Evolutionary conservation across 1,140 invertebrate species (phyloP), one percentile per base, ranked within the genome.

Genomic region (Drosophila seguyi): DNA sequence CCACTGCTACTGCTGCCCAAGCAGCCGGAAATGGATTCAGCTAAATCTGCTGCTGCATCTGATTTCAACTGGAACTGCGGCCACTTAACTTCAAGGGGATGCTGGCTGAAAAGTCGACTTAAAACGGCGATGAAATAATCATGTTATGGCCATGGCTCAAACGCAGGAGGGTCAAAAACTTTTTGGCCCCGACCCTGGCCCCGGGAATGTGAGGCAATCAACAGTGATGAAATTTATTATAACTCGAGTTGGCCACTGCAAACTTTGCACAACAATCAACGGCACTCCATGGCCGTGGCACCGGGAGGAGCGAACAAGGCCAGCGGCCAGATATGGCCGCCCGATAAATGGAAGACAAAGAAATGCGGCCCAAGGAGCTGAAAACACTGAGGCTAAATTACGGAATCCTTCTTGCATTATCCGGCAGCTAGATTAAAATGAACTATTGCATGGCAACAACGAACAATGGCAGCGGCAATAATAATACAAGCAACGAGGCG

Each of bases 391-490:
- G 77, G 67, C 72, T 79, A 87, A 79, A 85, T 88, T 88, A 88
- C 85, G 78, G 77, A 90, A 90, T 85, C 78, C 85, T 88, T 90
- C 86, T 90, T 90, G 85, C 81, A 90, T 90, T 90, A 90, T 90
- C 85, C 85, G 65, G 81, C 88, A 76, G 87, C 78, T 90, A 90
- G 85, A 90, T 90, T 90, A 90, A 90, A 90, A 90, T 90, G 85
- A 90, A 90, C 86, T 90, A 90, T 90, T 90, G 82, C 87, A 91
- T 61, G 84, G 55, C 79, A 86, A 79, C 75, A 71, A 47, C 47
- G 76, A 88, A 81, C 85, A 90, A 85, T 90, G 84, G 84, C 76
- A 72, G 82, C 79, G 80, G 81, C 85, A 90, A 88, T 88, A 88
- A 88, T 81, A 88, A 88, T 81, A 90, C 81, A 90, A 81, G 75